Base-by-base conservation (phyloP, 2,888 invertebrate species). In the Drosophila merina region DNA sequence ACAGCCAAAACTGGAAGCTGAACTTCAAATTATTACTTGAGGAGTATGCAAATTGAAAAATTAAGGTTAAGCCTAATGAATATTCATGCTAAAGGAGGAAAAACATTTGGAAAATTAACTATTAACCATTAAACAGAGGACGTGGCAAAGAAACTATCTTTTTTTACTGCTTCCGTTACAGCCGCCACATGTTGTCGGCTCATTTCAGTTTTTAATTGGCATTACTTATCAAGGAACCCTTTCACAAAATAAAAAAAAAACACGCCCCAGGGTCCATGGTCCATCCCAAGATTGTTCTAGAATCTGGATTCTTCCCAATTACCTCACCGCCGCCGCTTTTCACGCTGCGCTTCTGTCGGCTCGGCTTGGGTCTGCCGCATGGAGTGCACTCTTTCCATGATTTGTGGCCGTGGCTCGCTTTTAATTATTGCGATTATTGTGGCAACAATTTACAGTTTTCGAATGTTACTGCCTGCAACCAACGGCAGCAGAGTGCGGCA, bases 351-450 rank as follows among this genome's bases (percentile, higher is more conserved):
- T 42, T 57, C 55, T 48, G 45, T 20, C 69, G 42, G 28, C 8
- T 42, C 42, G 47, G 48, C 50, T 20, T 59, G 42, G 28, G 3
- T 42, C 42, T 49, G 48, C 50, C 40, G 38, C 54, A 10, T 8
- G 9, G 10, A n/a, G 38, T n/a, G 38, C 10, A 5, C 44, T 55
- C 51, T 54, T 64, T 54, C 54, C 77, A 79, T 77, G 81, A 84
- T 77, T 81, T 82, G 81, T 79, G 64, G 68, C 70, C 59, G 40
- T 57, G 69, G 64, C 57, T 72, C 66, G 74, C 81, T 81, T 81
- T 80, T 81, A 81, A 81, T 81, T 81, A 81, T 81, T 78, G 81
- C 81, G 81, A 81, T 81, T 81, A 83, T 80, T 83, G 84, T 78
- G 80, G 80, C 80, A 83, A 63, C 79, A 83, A 73, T 81, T 81